Percentiles rank a stretch among this genome's conserved stretches.
Evolutionary conservation across 2,797 vertebrate genomes (phyloP).

Genomic region (Pelobates cultripes): DNA sequence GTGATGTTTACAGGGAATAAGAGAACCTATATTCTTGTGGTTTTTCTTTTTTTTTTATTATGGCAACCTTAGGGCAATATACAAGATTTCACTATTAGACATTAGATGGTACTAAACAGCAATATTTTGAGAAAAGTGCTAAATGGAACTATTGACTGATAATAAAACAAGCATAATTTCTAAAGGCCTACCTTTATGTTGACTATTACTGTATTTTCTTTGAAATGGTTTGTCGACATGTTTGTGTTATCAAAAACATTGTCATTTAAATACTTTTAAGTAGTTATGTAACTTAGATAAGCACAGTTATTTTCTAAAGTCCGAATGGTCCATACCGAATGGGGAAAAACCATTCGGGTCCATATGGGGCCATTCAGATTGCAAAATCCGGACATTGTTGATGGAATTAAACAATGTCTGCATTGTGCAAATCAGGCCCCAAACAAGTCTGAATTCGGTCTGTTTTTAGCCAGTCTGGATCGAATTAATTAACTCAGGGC

Average conservation of each 20-base stretch:
- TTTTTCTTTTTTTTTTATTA: conserved; percentile 18
- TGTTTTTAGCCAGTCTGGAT: no score
- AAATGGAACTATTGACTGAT: conserved; percentile 21
- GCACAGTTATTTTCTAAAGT: not conserved
- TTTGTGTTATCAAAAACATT: conserved; percentile 26
- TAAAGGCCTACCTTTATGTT: conserved; percentile 33
- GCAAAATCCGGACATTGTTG: no score
- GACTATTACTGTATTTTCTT: conserved; percentile 26
- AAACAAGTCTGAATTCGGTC: no score
- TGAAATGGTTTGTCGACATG: conserved; percentile 34
- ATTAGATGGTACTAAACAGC: not conserved
- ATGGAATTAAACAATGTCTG: no score
- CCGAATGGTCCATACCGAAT: no score
- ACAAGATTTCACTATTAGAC: conserved; percentile 28
- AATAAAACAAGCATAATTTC: conserved; percentile 26
- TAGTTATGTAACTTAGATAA: conserved; percentile 34
- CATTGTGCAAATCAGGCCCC: no score
- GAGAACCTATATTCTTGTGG: conserved; percentile 21
- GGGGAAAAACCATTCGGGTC: no score
- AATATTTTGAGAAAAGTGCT: conserved; percentile 12
- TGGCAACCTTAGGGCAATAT: conserved; percentile 33
- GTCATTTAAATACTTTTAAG: conserved; percentile 25
- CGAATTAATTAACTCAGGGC: no score
- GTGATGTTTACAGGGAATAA: conserved; percentile 14
- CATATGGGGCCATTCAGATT: no score